Percentiles rank a stretch among this genome's conserved stretches.
Evolutionary conservation across 30 jellyfish, hydroid and myxozoan species (phyloP).

Genomic region (Phacellophora camtschatica): DNA sequence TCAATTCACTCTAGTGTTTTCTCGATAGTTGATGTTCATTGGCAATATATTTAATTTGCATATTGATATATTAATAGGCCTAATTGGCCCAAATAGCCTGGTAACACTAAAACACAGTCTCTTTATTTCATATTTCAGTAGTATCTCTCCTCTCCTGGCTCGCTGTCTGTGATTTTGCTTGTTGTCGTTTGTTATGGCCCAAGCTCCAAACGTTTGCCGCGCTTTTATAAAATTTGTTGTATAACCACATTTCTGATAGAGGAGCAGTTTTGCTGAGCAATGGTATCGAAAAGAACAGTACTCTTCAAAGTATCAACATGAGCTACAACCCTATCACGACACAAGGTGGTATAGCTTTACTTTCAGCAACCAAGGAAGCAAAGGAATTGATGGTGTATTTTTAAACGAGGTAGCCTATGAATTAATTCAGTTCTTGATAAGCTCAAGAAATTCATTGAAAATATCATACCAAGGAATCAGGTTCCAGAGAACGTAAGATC

Average conservation of each 20-base stretch:
- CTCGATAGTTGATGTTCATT: too few relatives aligned
- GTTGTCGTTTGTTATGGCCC: too few relatives aligned
- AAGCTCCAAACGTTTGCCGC: too few relatives aligned
- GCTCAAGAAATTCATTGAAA: slow-evolving; percentile 6
- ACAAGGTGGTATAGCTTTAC: slow-evolving; percentile 54
- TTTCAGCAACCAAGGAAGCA: slow-evolving; percentile 45
- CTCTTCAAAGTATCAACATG: slow-evolving; percentile 51
- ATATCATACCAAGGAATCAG: slow-evolving; percentile 32
- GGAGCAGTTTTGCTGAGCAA: slow-evolving; percentile 69
- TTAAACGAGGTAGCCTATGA: slow-evolving; percentile 48
- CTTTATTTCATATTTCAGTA: too few relatives aligned
- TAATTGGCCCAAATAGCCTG: too few relatives aligned
- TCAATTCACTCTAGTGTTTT: too few relatives aligned
- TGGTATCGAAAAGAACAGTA: slow-evolving; percentile 57
- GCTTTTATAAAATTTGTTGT: too few relatives aligned
- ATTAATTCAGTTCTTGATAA: slow-evolving; percentile 3
- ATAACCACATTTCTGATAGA: slow-evolving; percentile 70
- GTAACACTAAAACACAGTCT: too few relatives aligned
- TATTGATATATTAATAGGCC: too few relatives aligned
- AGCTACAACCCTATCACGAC: slow-evolving; percentile 76
- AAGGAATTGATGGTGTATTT: slow-evolving; percentile 47
- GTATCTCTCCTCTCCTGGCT: too few relatives aligned
- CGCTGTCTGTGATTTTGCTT: too few relatives aligned
- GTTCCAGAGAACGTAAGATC: slow-evolving; percentile 6
- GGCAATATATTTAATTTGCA: too few relatives aligned